Base-by-base conservation (phyloP, 1,140 invertebrate species). In the Diploscapter pachys region DNA sequence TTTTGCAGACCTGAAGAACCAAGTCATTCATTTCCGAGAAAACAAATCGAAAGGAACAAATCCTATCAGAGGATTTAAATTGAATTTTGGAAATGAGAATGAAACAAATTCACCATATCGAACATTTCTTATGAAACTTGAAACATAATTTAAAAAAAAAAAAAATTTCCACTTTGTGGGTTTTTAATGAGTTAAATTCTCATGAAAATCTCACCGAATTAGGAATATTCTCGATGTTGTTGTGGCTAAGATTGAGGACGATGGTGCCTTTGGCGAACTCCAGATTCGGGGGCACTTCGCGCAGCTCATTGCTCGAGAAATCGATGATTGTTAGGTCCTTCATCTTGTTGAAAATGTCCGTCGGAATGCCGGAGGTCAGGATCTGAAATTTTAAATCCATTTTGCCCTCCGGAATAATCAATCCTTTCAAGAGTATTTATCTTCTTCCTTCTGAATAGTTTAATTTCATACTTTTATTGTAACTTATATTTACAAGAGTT, bases 301-400 rank as follows among this genome's bases (percentile, higher is more conserved):
- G 93, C 55, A 99, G 88, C 85, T 92, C 91, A 87, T 99, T 99
- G 86, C 95, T 92, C 84, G 96, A 98, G 63, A 99, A 89, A 88
- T 99, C 97, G 85, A 99, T 88, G 4, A 96, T 96, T 56, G 94
- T 95, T 5, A 98, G 87, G 86, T 99, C 95, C 86, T 96, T 94
- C 74, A 96, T 87, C 63, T 91, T 89, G 31, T 31, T 13, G 88
- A 99, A 99, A 51, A 99, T 87, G 84, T 97, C 93, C 3, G 91
- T 89, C 4, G 96, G 96, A 71, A 99, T 92, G 3, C 94, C 93
- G 77, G 91, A 92, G 76, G 90, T 92, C 86, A 93, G 94, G 4
- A 96, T 90, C 81, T 85, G 56, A 76, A 82, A 72, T 51, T 65
- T 3, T 49, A 31, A 31, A 31, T 31, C 31, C 31, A 31, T 31